Evolutionary conservation across 2,113 vertebrate species (phyloP).

Genomic region (Arenaria interpres): DNA sequence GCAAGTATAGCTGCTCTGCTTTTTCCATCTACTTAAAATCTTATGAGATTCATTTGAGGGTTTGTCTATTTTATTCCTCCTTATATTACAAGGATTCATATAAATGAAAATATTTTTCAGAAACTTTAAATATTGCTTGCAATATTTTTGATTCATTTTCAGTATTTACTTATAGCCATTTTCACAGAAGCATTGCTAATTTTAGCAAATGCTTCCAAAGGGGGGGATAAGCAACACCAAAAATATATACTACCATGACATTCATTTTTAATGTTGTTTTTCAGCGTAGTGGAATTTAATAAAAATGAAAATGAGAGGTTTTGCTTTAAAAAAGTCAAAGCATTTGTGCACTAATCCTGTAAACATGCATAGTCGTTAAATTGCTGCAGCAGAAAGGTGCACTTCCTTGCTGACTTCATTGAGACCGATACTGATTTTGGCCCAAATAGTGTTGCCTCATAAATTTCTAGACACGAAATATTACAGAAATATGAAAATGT

Average conservation of each 20-base stretch:
- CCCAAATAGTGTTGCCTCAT: not conserved
- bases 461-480: conserved; percentile 29
- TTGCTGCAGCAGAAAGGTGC: not conserved
- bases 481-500: not conserved
- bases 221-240: not conserved
- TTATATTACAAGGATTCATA: not conserved
- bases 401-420: not conserved
- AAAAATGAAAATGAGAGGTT: not conserved
- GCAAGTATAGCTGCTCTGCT: not conserved
- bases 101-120: not conserved
- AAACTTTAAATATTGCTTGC: not conserved
- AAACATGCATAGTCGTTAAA: not conserved
- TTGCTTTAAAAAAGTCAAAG: not conserved
- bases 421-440: not conserved
- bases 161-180: not conserved
- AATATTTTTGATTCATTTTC: not conserved
- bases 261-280: not conserved
- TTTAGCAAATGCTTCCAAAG: not conserved
- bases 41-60: not conserved
- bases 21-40: not conserved
- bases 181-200: not conserved
- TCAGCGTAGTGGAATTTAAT: not conserved
- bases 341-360: not conserved
- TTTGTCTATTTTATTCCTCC: not conserved
- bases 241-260: not conserved